phyloP scores from a whole-genome alignment of 2,113 vertebrate species.

The Rhizomys pruinosus region DNA sequence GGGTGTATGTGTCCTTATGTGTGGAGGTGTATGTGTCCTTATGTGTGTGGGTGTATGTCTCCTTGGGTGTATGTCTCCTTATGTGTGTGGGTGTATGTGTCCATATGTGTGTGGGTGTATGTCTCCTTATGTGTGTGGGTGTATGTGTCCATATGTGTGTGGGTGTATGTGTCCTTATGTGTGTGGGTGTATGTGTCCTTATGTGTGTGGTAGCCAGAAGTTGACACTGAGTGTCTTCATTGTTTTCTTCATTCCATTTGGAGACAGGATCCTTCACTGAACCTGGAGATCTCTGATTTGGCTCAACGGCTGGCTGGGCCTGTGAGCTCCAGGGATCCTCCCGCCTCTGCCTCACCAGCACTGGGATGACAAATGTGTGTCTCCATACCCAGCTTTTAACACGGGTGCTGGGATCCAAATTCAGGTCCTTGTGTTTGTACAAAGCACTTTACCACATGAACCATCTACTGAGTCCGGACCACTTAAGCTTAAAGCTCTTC shows the following conservation, averaged over 20 bases:
- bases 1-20: too few species aligned
- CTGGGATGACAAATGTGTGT: not conserved
- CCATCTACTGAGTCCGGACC: not conserved
- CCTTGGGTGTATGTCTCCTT: not conserved
- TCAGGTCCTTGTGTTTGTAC: too few species aligned
- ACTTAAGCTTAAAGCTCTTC: conserved; percentile 2
- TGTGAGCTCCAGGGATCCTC: too few species aligned
- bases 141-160: not conserved
- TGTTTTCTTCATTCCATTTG: not conserved
- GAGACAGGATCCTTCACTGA: not conserved
- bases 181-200: not conserved
- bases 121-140: accelerated
- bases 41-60: too few species aligned
- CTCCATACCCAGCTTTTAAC: not conserved
- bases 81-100: accelerated
- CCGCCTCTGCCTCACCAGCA: not conserved
- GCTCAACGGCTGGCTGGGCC: not conserved
- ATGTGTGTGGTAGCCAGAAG: not conserved
- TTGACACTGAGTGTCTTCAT: not conserved
- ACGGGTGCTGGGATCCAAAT: not conserved
- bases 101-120: too few species aligned
- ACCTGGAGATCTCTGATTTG: not conserved
- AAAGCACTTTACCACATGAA: not conserved
- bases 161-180: not conserved
- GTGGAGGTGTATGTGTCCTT: not conserved